Base-by-base conservation (phyloP, 37 sponge, comb jelly and placozoan species). In the Petrosia ficiformis region DNA sequence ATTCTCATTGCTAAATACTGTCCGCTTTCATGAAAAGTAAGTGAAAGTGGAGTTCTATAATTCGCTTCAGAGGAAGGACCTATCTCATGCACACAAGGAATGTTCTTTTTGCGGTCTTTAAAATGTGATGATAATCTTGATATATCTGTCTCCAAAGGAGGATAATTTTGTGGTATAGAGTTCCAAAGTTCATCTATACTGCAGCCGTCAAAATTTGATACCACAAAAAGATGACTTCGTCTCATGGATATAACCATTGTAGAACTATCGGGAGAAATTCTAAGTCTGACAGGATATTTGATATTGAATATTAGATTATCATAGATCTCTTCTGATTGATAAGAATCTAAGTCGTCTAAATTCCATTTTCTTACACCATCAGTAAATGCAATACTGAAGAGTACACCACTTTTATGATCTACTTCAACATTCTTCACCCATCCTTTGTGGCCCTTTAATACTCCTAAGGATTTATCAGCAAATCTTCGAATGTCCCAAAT, bases 361-460 rank as follows among this genome's bases (percentile, higher is more conserved):
- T 82, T 54, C 88, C 88, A 88, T 10, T 36, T 40, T 11, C 83
- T 31, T 2, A 88, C 79, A 35, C 83, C 83, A 48, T 88, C 88
- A 39, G 60, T 2, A 40, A 88, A 82, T 24, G 83, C 88, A 35
- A 82, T 37, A 35, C 73, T 78, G 63, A 82, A 88, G 42, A 88
- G 70, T 2, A 44, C 56, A 3, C 39, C 52, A 0, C 59, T 73
- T 1, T 4, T 72, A 6, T 1, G 25, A 52, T 88, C 83, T 41
- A 78, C 82, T 33, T 88, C 88, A 68, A 88, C 82, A 54, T 88
- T 88, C 60, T 88, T 88, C 24, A 88, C 79, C 79, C 83, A 88
- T 24, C 67, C 59, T 10, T 29, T 32, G 75, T 88, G 88, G 11
- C 83, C 83, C 3, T 40, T 39, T 4, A 88, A 73, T 5, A 67